Percentiles rank a stretch among this genome's conserved stretches.
phyloP scores from a whole-genome alignment of 23 tunicate species.

The Trididemnum clinides region DNA sequence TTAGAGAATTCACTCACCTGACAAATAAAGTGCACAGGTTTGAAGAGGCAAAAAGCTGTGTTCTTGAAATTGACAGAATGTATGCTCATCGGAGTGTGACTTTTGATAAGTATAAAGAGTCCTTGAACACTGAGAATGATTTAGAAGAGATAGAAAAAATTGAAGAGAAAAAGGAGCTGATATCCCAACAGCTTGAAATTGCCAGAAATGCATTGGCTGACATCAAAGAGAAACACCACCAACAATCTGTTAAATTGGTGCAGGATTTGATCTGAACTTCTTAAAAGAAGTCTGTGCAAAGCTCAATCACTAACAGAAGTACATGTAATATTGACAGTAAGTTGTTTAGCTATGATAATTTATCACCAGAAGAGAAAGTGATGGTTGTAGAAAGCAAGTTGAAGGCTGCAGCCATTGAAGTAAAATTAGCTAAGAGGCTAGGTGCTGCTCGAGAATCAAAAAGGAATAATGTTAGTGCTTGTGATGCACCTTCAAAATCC shows the following conservation, averaged over 20 bases:
- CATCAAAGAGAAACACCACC: neutral
- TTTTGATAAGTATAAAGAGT: neutral
- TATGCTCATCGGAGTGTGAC: neutral
- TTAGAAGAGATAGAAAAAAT: neutral
- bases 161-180: neutral
- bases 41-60: neutral
- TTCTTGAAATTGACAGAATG: neutral
- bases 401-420: neutral
- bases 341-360: neutral
- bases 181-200: neutral
- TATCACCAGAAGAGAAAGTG: neutral
- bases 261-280: neutral
- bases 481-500: too few relatives aligned
- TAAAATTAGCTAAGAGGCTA: neutral
- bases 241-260: neutral
- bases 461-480: too few relatives aligned
- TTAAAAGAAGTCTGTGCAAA: neutral
- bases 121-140: neutral
- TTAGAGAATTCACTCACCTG: neutral
- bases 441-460: neutral
- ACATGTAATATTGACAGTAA: neutral
- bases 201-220: neutral
- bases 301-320: neutral
- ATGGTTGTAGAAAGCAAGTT: neutral
- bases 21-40: neutral